Conservation (phyloP, 2,888 invertebrate species). For the Herminia tarsipennalis region DNA sequence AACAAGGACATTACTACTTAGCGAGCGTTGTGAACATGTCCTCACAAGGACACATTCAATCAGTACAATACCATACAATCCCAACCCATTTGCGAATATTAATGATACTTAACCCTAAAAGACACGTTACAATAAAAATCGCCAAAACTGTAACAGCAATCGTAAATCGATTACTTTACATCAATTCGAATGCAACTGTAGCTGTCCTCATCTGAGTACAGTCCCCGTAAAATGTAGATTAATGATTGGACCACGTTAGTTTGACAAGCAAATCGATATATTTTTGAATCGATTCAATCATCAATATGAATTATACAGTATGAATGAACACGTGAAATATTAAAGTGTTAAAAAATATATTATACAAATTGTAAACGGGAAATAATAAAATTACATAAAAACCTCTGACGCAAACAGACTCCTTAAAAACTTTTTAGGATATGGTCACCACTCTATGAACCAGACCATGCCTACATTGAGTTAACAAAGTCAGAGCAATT, state of each 20-base stretch:
- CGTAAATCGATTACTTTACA: slow-evolving; percentile 46
- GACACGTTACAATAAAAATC: slow-evolving; percentile 18
- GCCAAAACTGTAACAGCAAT: slow-evolving; percentile 19
- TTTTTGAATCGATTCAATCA: slow-evolving; percentile 61
- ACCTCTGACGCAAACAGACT: too few relatives aligned
- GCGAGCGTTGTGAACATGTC: too few relatives aligned
- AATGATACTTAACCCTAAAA: slow-evolving; percentile 19
- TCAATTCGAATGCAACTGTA: slow-evolving; percentile 43
- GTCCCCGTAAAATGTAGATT: slow-evolving; percentile 55
- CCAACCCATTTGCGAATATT: slow-evolving; percentile 6
- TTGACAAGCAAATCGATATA: slow-evolving; percentile 57
- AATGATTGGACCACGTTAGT: slow-evolving; percentile 48
- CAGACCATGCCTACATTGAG: too few relatives aligned
- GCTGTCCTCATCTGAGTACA: slow-evolving; percentile 41
- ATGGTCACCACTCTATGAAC: too few relatives aligned
- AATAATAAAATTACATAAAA: not conserved
- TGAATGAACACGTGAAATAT: slow-evolving; percentile 42
- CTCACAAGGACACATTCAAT: not conserved
- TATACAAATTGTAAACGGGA: not conserved
- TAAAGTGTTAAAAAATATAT: not conserved
- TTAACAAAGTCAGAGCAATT: too few relatives aligned
- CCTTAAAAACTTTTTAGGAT: too few relatives aligned
- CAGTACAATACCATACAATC: not conserved
- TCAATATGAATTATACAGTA: slow-evolving; percentile 79
- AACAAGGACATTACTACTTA: too few relatives aligned